Base-by-base conservation (phyloP, 1,140 invertebrate genomes). In the Phortica variegata region DNA sequence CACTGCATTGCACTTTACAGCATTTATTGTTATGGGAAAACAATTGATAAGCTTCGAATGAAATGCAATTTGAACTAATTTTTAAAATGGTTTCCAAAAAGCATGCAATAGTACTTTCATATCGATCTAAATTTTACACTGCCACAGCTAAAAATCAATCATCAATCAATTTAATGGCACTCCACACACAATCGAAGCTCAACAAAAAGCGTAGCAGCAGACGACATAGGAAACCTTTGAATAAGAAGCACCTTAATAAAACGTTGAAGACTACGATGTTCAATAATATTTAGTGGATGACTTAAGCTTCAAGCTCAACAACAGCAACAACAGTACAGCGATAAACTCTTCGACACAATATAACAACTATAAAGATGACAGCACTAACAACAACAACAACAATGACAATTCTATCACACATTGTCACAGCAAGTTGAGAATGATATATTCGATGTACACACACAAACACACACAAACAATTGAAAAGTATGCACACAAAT, bases 161-260 rank as follows among this genome's bases (percentile, higher is more conserved):
- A 65, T 65, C 62, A 65, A 65, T 65, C 62, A 65, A 65, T 62
- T 65, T 62, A 68, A 65, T 68, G 62, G 52, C 59, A 62, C 62
- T 65, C 51, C 43, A 50, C 36, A 47, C 26, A 48, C 41, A 46
- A 41, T 45, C 38, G 21, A 26, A 42, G 16, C 32, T 32, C 20
- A 4, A 13, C 26, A 21, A 12, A 43, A n/a, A 18, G 32, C 32
- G n/a, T 33, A 26, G 23, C 23, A 23, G 37, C 18, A 52, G 29
- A 41, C 49, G 32, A 61, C 57, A 41, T 38, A 37, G 31, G 34
- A 52, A 47, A 42, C 47, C 49, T 53, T 65, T 52, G 54, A 52
- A 54, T 19, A 16, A 20, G 23, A 39, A 42, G 41, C 49, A 40
- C 46, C n/a, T 49, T 63, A 65, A 65, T 65, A 61, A 65, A 65